Evolutionary conservation across 2,797 vertebrate genomes (phyloP), one percentile per base, ranked within the genome.

Genomic region (Leptodactylus fallax): DNA sequence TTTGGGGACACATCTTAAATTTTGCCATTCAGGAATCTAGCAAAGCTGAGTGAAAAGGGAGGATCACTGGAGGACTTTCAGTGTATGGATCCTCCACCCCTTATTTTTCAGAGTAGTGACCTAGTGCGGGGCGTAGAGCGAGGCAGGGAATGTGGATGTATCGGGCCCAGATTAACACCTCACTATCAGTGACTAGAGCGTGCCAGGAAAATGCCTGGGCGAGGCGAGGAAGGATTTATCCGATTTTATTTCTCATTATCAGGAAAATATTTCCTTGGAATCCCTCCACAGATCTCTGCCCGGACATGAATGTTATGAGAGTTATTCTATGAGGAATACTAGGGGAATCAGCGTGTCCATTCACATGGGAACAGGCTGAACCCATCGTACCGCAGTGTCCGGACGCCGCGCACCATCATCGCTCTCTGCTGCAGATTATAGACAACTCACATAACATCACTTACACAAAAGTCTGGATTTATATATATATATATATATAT

Each of bases 181-280:
- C 51, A 13, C 65, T 83, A 71, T 83, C 81, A 51, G 56, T 25
- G 81, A 53, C 11, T 6, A 12, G 13, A 51, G 45, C 23, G 3
- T n/a, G 65, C 81, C 81, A 83, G 65, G 81, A 83, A 83, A 71
- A 36, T 7, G 56, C 16, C 47, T 7, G 81, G 81, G 81, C 23
- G 81, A 27, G 81, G 81, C 65, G 23, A 49, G 16, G 7, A 49
- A 12, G 23, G 63, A 55, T 83, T 55, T 71, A 72, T 83, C 80
- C 61, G 2, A 63, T 67, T 65, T 65, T 65, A 81, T 63, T 81
- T n/a, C 81, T 55, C n/a, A 56, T 83, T 83, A 83, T 56, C 53
- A 55, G 49, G 51, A 71, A 83, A 27, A 81, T 71, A 69, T 71
- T 19, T 53, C 51, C 23, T 56, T 69, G 65, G 65, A 69, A 69